Evolutionary conservation across 2,888 invertebrate genomes (phyloP).

Genomic region (Diabrotica balteata): DNA sequence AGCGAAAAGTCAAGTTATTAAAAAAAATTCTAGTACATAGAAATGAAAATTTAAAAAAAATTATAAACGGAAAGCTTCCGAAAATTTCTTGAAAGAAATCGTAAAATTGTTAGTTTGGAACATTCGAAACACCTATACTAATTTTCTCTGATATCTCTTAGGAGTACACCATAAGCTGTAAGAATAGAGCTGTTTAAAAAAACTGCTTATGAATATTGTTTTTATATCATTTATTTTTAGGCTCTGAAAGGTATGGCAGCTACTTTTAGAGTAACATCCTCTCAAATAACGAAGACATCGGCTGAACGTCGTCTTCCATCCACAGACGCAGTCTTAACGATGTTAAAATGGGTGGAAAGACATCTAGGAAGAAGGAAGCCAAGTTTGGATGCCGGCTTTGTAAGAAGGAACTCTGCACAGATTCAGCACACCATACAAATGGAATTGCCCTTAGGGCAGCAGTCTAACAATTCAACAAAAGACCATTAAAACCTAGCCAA

Average conservation of each 20-base stretch:
- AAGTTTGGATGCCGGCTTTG: conserved; percentile 57
- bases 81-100: too few species aligned
- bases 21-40: too few species aligned
- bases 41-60: too few species aligned
- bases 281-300: conserved; percentile 83
- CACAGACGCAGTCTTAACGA: conserved; percentile 86
- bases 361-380: conserved; percentile 83
- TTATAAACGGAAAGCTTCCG: too few species aligned
- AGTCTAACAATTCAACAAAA: background rate
- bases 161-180: too few species aligned
- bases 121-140: too few species aligned
- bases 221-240: conserved; percentile 57
- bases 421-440: conserved; percentile 75
- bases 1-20: too few species aligned
- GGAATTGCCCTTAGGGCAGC: conserved; percentile 60
- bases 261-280: conserved; percentile 87
- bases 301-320: conserved; percentile 87
- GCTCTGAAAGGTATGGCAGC: conserved; percentile 93
- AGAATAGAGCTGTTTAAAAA: too few species aligned
- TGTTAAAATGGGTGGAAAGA: conserved; percentile 89
- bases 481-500: conserved; percentile 8
- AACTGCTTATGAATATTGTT: too few species aligned
- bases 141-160: too few species aligned
- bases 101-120: too few species aligned
- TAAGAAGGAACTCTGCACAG: conserved; percentile 71